Percentiles rank a stretch among this genome's conserved stretches.
phyloP scores from a whole-genome alignment of 1,140 invertebrate genomes.

The Paramacrobiotus metropolitanus region DNA sequence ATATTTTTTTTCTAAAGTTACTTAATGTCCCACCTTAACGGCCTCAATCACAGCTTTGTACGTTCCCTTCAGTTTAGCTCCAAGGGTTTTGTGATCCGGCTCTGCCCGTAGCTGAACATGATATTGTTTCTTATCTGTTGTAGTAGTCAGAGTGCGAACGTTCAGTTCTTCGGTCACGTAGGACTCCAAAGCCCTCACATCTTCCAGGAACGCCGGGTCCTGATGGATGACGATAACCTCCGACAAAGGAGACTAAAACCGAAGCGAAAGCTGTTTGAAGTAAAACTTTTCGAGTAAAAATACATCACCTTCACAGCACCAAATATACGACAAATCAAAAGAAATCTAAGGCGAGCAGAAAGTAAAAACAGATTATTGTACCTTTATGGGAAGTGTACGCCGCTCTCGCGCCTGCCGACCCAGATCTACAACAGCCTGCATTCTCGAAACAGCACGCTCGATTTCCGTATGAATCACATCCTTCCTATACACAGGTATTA shows the following conservation, averaged over 20 bases:
- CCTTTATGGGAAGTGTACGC: conserved; percentile 73
- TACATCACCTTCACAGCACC: no score
- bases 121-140: conserved; percentile 73
- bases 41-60: conserved; percentile 63
- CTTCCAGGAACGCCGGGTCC: conserved; percentile 47
- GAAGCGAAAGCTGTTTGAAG: no score
- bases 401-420: conserved; percentile 74
- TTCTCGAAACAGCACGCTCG: conserved; percentile 61
- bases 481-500: conserved; percentile 20
- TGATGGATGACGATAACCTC: conserved; percentile 85
- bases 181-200: conserved; percentile 49
- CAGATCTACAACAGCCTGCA: conserved; percentile 87
- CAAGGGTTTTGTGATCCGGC: conserved; percentile 68
- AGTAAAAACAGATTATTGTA: conserved; percentile 16
- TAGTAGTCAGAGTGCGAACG: conserved; percentile 59
- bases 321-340: no score
- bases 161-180: conserved; percentile 89
- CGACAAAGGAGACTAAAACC: conserved; percentile 59
- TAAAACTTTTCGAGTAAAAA: no score
- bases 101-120: conserved; percentile 77
- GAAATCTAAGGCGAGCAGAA: no score
- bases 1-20: no score
- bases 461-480: conserved; percentile 58
- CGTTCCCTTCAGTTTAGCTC: conserved; percentile 57
- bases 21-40: conserved; percentile 39